A percentile compares a stretch with the other conserved stretches of the same genome.
phyloP scores from a whole-genome alignment of 2,113 vertebrate genomes.

The Lepidothrix coronata region DNA sequence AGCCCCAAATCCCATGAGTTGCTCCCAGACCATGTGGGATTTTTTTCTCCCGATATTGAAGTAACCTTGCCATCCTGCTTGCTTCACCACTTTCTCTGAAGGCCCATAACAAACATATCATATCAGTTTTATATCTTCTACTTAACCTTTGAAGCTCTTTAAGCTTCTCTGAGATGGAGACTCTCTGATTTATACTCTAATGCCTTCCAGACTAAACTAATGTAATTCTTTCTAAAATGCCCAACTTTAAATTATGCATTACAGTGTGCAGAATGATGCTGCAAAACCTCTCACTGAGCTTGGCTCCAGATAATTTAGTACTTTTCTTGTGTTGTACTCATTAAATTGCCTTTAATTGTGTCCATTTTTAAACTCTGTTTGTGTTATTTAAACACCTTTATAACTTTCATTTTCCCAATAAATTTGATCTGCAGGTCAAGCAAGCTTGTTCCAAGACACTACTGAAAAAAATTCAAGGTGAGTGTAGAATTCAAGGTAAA shows the following conservation, averaged over 20 bases:
- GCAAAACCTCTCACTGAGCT: neutral
- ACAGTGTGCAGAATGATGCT: neutral
- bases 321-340: neutral
- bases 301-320: neutral
- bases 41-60: neutral
- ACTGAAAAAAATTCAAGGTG: neutral
- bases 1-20: neutral
- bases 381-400: neutral
- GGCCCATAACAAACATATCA: constrained; percentile 4
- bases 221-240: constrained; percentile 32
- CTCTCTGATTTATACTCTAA: constrained; percentile 35
- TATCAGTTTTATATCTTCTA: constrained; percentile 39
- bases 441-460: neutral
- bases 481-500: neutral
- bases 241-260: constrained; percentile 29
- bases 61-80: neutral
- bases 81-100: neutral
- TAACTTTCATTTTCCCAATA: neutral
- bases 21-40: neutral
- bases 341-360: neutral
- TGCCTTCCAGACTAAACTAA: constrained; percentile 19
- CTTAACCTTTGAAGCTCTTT: constrained; percentile 51
- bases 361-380: neutral
- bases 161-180: neutral
- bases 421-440: neutral